These are phyloP conservation scores for Gallinago nigripennis DNA, from an alignment of 2,797 vertebrate genomes.

Conservation along the genomic window DNA sequence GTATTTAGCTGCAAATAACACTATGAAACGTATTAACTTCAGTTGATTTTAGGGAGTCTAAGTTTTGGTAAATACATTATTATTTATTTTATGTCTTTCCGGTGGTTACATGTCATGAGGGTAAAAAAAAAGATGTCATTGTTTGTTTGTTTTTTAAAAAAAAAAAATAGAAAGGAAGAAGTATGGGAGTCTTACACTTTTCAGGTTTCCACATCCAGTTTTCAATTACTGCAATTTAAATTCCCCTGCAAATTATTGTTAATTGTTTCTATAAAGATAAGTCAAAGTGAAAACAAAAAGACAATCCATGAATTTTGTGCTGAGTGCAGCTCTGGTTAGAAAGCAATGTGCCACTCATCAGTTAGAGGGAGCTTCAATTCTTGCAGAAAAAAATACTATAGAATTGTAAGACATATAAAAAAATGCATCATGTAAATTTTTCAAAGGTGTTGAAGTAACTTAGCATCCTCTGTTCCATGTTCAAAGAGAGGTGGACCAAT, in stretches of 20 bases:
- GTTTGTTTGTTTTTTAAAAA: neutral
- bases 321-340: neutral
- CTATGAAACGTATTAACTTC: neutral
- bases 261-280: neutral
- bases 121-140: neutral
- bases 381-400: neutral
- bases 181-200: neutral
- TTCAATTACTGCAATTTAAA: neutral
- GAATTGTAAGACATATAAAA: neutral
- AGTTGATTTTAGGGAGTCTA: neutral
- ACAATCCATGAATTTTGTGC: neutral
- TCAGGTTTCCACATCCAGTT: neutral
- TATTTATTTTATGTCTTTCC: neutral
- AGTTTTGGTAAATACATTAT: neutral
- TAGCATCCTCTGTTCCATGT: neutral
- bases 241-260: neutral
- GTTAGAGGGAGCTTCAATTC: neutral
- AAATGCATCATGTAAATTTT: neutral
- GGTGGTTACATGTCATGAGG: neutral
- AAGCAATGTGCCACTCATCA: neutral
- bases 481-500: neutral
- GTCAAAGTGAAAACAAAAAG: neutral
- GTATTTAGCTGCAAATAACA: constrained; percentile 49
- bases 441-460: neutral
- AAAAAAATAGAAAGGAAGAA: neutral